Evolutionary conservation across 2,797 vertebrate species (phyloP), one percentile per base, ranked within the genome.

Genomic region (Hipposideros larvatus): DNA sequence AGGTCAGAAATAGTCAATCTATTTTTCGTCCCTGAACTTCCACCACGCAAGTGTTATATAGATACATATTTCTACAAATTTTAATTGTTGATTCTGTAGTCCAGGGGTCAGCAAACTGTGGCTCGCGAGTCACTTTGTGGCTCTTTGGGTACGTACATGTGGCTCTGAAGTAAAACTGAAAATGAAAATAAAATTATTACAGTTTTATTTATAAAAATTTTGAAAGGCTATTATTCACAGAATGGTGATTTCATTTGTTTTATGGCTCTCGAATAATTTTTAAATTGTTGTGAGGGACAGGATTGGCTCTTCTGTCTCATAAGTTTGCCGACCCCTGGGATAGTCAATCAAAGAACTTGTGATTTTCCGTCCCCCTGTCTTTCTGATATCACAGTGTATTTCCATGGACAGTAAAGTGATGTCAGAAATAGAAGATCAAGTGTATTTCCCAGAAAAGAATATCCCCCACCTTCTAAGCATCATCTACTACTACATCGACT

Each of bases 351-450:
- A 51, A 91, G 89, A 83, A 10, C 24, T 90, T 77, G 41, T 19
- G 11, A 94, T 46, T 96, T 77, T 51, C 51, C 21, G 93, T 4
- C 57, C 71, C 51, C 94, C 28, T 91, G 41, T 37, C 7, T 51
- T 70, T 84, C 65, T 87, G 84, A 24, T 92, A 93, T 83, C 66
- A 96, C 68, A 79, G 8, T 75, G 28, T 0, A 26, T 90, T 96
- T 90, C 68, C 79, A 94, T 43, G 78, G 92, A 95, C 95, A 97
- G 87, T 75, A 59, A 96, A 78, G 66, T 85, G 83, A 87, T 97
- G 61, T 97, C 97, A 97, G 90, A 95, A 77, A 78, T 14, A 5
- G 73, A 86, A 94, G 34, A 70, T n/a, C 8, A 34, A 0, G 0
- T 66, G 3, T 53, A 37, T 55, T 79, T 86, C 83, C 43, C 48